Evolutionary conservation across 2,888 invertebrate species (phyloP), one percentile per base, ranked within the genome.

Genomic region (Marronus borbonicus): DNA sequence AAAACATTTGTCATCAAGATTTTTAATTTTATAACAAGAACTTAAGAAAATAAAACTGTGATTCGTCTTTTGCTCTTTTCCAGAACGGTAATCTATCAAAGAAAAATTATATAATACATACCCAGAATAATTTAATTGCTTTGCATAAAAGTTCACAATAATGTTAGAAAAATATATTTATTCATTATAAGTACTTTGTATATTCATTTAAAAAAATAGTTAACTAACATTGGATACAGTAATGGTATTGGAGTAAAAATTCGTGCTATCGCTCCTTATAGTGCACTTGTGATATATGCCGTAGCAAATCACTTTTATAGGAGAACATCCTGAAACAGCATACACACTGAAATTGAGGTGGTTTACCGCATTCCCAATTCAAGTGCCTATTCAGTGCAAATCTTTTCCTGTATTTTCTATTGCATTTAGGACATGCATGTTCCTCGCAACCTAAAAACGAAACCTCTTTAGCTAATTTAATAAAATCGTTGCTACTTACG

Each of bases 321-420:
- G 62, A 50, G 20, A 77, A 77, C 77, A 77, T 70, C 24, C 39
- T 69, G n/a, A 62, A 50, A 44, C 72, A 77, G 28, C 72, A 72
- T 17, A 50, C 66, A 39, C 77, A 77, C 4, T 70, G 62, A 39
- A 70, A n/a, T 31, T 77, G 72, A 49, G 77, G 77, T n/a, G 69
- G 62, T 39, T 77, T 77, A 24, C 72, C 60, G 60, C 79, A 79
- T 31, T 77, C 76, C 39, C 75, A 70, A 17, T 64, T 68, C 17
- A 76, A n/a, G 52, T 79, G 79, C 8, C 64, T 70, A 28, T 70
- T 77, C 1, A 77, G 49, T 1, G 78, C 66, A 17, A 62, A 50
- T 24, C 36, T 72, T 49, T 75, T 78, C 66, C 65, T 75, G 66
- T 78, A 78, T 10, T 36, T 66, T 24, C 65, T 78, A 20, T 75